Conservation (phyloP, 2,113 vertebrate genomes). For the Antechinus flavipes region DNA sequence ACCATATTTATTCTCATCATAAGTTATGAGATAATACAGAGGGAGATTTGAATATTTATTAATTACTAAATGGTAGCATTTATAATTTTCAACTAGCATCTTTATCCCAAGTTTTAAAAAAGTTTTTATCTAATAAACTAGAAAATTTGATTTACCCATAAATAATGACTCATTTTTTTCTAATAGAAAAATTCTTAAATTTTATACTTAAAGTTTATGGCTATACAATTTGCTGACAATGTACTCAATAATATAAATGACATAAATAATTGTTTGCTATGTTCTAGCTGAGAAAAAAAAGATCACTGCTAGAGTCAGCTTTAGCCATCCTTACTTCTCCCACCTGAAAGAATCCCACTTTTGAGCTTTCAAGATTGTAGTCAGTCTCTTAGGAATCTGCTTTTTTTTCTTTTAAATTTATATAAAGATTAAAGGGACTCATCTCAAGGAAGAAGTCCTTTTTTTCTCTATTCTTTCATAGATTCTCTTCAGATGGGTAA, state of each 20-base stretch:
- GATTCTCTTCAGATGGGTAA: neutral
- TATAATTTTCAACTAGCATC: neutral
- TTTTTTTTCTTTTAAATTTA: neutral
- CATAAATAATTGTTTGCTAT: neutral
- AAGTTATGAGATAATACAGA: neutral
- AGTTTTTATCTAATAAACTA: neutral
- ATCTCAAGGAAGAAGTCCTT: neutral
- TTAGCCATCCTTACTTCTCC: neutral
- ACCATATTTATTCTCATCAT: neutral
- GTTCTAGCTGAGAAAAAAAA: neutral
- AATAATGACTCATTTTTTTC: neutral
- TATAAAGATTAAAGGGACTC: neutral
- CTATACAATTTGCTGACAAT: neutral
- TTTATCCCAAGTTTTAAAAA: neutral
- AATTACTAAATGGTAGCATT: too few relatives aligned
- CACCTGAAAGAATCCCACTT: neutral
- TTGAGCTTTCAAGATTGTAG: neutral
- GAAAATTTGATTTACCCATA: neutral
- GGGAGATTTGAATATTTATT: too few relatives aligned
- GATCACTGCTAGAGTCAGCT: neutral
- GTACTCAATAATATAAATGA: neutral
- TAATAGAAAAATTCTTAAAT: neutral
- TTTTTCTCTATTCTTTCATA: neutral
- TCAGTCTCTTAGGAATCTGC: neutral
- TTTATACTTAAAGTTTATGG: neutral